These are phyloP conservation scores for Epinotia brunnichana DNA, from an alignment of 2,888 invertebrate genomes.

Conservation along the genomic window DNA sequence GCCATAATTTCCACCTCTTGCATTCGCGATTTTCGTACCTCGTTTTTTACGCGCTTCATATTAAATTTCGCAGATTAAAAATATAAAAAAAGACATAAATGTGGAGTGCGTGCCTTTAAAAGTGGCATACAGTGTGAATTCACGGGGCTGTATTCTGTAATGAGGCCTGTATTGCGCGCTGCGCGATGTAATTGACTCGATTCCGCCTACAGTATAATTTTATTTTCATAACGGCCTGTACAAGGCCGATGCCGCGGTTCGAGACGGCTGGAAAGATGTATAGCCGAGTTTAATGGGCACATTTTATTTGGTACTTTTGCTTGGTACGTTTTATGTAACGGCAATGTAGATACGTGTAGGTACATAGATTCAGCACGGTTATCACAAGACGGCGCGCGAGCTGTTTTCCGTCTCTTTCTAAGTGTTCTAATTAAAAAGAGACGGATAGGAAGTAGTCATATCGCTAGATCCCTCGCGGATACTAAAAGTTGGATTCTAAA, in stretches of 20 bases:
- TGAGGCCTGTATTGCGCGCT: conserved; percentile 64
- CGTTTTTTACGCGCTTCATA: conserved; percentile 68
- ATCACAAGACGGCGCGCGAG: too few relatives aligned
- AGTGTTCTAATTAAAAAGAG: too few relatives aligned
- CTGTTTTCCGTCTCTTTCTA: too few relatives aligned
- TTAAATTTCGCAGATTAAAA: conserved; percentile 75
- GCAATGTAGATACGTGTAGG: not conserved
- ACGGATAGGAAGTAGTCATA: too few relatives aligned
- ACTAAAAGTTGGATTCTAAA: not conserved
- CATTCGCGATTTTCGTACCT: conserved; percentile 56
- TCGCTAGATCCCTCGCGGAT: too few relatives aligned
- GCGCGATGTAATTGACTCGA: conserved; percentile 64
- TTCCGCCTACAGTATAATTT: conserved; percentile 50
- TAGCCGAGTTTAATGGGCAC: conserved; percentile 27
- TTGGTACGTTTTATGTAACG: conserved; percentile 6
- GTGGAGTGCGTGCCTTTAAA: conserved; percentile 71
- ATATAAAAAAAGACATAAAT: conserved; percentile 75
- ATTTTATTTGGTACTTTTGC: conserved; percentile 32
- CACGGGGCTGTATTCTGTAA: conserved; percentile 62
- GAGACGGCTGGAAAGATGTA: conserved; percentile 25
- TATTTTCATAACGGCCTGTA: conserved; percentile 44
- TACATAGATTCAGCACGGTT: not conserved
- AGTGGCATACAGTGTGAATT: conserved; percentile 60
- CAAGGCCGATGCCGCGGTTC: conserved; percentile 32
- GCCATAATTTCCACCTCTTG: conserved; percentile 57